Evolutionary conservation across 2,888 invertebrate genomes (phyloP), one percentile per base, ranked within the genome.

Genomic region (Nemotelus nigrinus): DNA sequence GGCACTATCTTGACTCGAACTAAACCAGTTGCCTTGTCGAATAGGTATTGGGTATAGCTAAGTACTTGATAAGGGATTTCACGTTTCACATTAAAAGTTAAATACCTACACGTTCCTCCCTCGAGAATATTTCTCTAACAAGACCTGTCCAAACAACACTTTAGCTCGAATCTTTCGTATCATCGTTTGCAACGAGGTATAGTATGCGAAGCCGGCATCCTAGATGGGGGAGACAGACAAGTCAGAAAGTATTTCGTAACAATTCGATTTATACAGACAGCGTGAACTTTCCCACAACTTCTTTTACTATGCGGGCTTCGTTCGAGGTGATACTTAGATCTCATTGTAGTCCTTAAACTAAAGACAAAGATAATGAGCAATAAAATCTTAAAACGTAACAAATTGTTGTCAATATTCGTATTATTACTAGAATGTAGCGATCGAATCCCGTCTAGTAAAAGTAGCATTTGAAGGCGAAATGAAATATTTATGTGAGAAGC

Each of bases 61-160:
- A 70, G 63, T 48, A 74, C 63, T 74, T 74, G 74, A 74, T 74
- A 74, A 74, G 74, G 74, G 74, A 74, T 60, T 74, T 74, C 74
- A 74, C 74, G 74, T 74, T 74, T 74, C 74, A 47, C 74, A 74
- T 74, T 74, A 74, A 74, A 74, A 74, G 74, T 63, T 74, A 74
- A 74, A 74, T 74, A 60, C 74, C 63, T 74, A 63, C 53, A 74
- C 74, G 63, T 74, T 70, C 43, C 70, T 55, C 70, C 70, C 70
- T 70, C 4, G 44, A 70, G 70, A 70, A 70, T 55, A 70, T 70
- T 55, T 55, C 43, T 25, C 44, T 70, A 43, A 55, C 47, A 63
- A 47, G 45, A 55, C 55, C 70, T 70, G 70, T 70, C 70, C 25
- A 70, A 70, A 70, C 53, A 70, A 2, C 53, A 70, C 70, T 70